Percentiles rank a stretch among this genome's conserved stretches.
These are phyloP conservation scores for Zaprionus vittiger DNA, from an alignment of 1,140 invertebrate genomes.

Conservation along the genomic window DNA sequence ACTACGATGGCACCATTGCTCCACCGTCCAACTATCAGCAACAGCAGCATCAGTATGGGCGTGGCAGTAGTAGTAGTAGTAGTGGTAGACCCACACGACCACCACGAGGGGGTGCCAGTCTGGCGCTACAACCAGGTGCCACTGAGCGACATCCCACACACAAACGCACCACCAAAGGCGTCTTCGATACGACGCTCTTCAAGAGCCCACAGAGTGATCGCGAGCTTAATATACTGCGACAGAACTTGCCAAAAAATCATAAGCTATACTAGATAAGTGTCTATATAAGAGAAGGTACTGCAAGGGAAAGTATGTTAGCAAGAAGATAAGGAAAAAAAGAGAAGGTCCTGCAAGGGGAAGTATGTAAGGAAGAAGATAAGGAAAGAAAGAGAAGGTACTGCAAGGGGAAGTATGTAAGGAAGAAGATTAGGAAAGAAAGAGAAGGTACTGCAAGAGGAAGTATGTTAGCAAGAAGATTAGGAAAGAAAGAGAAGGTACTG, in stretches of 20 bases:
- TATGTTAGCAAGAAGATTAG: no score
- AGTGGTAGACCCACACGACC: slow-evolving; percentile 47
- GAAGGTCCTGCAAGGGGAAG: no score
- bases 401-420: no score
- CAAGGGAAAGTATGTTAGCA: background rate
- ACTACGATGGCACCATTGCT: slow-evolving; percentile 74
- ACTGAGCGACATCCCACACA: slow-evolving; percentile 23
- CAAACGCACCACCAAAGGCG: slow-evolving; percentile 74
- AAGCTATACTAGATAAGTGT: slow-evolving; percentile 64
- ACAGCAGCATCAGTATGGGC: slow-evolving; percentile 30
- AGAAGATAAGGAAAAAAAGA: no score
- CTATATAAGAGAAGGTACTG: background rate
- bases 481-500: no score
- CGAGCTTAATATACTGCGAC: slow-evolving; percentile 54
- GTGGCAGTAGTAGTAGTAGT: slow-evolving; percentile 21
- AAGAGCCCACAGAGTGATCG: slow-evolving; percentile 69
- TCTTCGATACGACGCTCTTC: slow-evolving; percentile 79
- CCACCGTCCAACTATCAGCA: slow-evolving; percentile 55
- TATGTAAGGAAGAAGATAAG: no score
- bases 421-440: no score
- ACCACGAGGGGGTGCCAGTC: slow-evolving; percentile 4
- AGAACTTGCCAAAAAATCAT: slow-evolving; percentile 82
- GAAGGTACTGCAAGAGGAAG: no score
- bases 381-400: no score
- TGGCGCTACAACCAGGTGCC: slow-evolving; percentile 44